Evolutionary conservation across 2,888 invertebrate species (phyloP), one percentile per base, ranked within the genome.

Genomic region (Perizoma flavofasciatum): DNA sequence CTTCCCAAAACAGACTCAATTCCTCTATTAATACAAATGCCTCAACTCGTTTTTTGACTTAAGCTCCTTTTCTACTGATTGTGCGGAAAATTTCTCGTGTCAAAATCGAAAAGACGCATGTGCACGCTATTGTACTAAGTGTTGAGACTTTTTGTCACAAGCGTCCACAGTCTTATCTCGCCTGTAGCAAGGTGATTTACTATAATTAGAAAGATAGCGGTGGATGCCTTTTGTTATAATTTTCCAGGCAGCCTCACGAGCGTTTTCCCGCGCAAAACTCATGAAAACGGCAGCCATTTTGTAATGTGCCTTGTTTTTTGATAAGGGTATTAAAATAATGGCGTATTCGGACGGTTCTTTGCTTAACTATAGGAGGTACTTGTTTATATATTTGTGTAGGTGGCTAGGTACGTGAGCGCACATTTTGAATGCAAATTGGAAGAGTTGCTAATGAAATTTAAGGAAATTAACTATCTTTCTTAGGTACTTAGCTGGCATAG

Each of bases 131-230:
- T 68, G 67, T 63, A 69, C 67, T 71, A 75, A 77, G 80, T 78
- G 81, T 83, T 87, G 83, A 78, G 83, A 75, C 88, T 74, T 89
- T 89, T 82, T 72, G 74, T 74, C 71, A 68, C 72, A 68, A 76
- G 78, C 75, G 79, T 79, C 78, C 77, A 83, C 81, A 81, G 85
- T 80, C 87, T 91, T 92, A 92, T 92, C 92, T 91, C 77, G 88
- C 84, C 87, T 86, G 86, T 90, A 88, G 90, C 88, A 88, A 91
- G 91, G 90, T 91, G 91, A 91, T 91, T 90, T 91, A 91, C 89
- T 89, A 91, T 92, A 92, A 92, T 92, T 92, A 92, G 90, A 90
- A 88, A 92, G 92, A 92, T 92, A 92, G 92, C 92, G 89, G 87
- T 88, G 85, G 91, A 89, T 88, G 90, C 89, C 91, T 91, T 89